Base-by-base conservation (phyloP, 2,888 invertebrate species). In the Orthonychiurus folsomi region DNA sequence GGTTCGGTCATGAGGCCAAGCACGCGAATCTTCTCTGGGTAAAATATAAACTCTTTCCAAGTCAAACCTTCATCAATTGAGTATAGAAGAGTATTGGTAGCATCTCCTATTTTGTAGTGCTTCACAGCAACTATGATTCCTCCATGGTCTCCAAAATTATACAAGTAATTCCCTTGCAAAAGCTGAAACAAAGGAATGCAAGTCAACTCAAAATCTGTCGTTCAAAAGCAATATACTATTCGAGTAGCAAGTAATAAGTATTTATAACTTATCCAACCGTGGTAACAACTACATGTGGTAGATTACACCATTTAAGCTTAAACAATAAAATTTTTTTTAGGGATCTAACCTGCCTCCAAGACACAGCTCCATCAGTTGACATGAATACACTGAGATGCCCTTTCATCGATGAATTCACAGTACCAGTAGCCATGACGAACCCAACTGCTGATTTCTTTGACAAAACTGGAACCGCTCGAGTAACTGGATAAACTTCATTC, bases 1-100 rank as follows among this genome's bases (percentile, higher is more conserved):
- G 93, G 92, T 75, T 93, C 93, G 0, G 92, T 93, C 86, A 93
- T 89, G 21, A 93, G 78, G 9, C 92, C 92, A 76, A 93, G 91
- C n/a, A 93, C 85, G 61, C 86, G 81, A 18, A 93, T 82, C 76
- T 87, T 85, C 64, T 86, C 83, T 27, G 83, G 61, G 74, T 88
- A 86, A 75, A 86, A 85, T 76, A 81, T 78, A 73, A 86, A 83
- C 28, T 82, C 81, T 63, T 83, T 81, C 92, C 92, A 93, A 21
- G 83, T 85, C 75, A 86, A 84, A 37, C 93, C 93, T 77, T 92
- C 90, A 75, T 93, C 88, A 0, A 85, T 86, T 0, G 93, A 93
- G 76, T 91, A 93, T 69, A 86, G 78, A 59, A 94, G 82, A 73
- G 87, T 84, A 68, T 86, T 82, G 0, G 92, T 92, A 76, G 88